Base-by-base conservation (phyloP, 2,113 vertebrate genomes). In the Egretta garzetta region DNA sequence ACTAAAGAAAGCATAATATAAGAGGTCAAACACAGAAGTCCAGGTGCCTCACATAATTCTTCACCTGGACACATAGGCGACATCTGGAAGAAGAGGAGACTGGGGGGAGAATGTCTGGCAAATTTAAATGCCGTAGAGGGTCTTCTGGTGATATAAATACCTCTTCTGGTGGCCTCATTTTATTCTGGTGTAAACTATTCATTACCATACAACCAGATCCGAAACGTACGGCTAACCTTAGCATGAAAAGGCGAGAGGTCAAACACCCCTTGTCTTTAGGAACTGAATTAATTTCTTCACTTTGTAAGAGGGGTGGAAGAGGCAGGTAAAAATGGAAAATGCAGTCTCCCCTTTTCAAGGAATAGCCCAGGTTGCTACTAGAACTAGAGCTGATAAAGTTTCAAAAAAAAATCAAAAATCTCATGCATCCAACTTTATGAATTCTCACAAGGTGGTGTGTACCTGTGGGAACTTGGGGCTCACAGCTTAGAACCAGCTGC, bases 231-330 rank as follows among this genome's bases (percentile, higher is more conserved):
- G 64, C 30, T 63, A 70, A 71, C 18, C 81, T 77, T 8, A 59
- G 39, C 39, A 19, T 39, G 26, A 56, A 74, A 87, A 86, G 24
- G 4, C 71, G 47, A 73, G 37, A 66, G 33, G 28, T 68, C 30
- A 41, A 81, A 76, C 0, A 2, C 1, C 7, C 41, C 10, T 47
- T 5, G 0, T 47, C 50, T 59, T 70, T 17, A 62, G 33, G 27
- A 92, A 76, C 0, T 64, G 23, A 80, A 53, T 64, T 82, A 5
- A 68, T 74, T 90, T 75, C 49, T 76, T 93, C 33, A 26, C 62
- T 70, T 15, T 52, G 22, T 74, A 86, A 66, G 21, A 58, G 17
- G 27, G 5, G 23, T 62, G 20, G 28, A 72, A 90, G 45, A 76
- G 41, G 37, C 22, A 70, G 22, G 63, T 85, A 66, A 66, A 73